Conservation (phyloP, 2,888 invertebrate genomes). For the Drosophila bunnanda region DNA sequence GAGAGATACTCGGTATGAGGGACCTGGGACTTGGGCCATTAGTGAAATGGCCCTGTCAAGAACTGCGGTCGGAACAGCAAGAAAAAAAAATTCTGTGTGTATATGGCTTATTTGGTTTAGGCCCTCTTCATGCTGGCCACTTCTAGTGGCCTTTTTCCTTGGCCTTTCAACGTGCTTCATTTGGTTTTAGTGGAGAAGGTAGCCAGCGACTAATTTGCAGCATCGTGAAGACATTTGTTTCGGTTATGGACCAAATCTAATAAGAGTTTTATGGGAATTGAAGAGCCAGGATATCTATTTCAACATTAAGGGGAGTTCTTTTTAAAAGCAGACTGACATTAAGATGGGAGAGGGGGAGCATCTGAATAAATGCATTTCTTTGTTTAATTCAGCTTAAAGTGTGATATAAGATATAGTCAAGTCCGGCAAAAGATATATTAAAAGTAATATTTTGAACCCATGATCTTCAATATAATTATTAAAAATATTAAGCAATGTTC, state of each 20-base stretch:
- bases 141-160: slow-evolving; percentile 23
- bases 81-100: slow-evolving; percentile 27
- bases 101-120: slow-evolving; percentile 50
- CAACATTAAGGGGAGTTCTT: slow-evolving; percentile 4
- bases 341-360: too few species aligned
- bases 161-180: slow-evolving; percentile 18
- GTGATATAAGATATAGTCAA: background rate
- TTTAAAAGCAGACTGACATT: background rate
- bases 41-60: slow-evolving; percentile 66
- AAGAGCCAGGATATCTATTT: slow-evolving; percentile 8
- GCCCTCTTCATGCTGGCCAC: slow-evolving; percentile 3
- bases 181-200: slow-evolving; percentile 38
- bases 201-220: slow-evolving; percentile 44
- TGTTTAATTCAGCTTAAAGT: background rate
- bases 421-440: background rate
- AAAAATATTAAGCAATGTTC: too few species aligned
- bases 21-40: slow-evolving; percentile 49
- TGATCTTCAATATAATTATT: too few species aligned
- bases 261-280: slow-evolving; percentile 24
- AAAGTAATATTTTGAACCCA: too few species aligned
- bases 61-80: slow-evolving; percentile 40
- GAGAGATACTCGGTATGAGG: background rate
- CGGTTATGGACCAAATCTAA: slow-evolving; percentile 36
- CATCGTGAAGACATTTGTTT: slow-evolving; percentile 37
- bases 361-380: background rate